These are phyloP conservation scores for Rhynchomys soricoides DNA, from an alignment of 2,113 vertebrate genomes.

Conservation along the genomic window DNA sequence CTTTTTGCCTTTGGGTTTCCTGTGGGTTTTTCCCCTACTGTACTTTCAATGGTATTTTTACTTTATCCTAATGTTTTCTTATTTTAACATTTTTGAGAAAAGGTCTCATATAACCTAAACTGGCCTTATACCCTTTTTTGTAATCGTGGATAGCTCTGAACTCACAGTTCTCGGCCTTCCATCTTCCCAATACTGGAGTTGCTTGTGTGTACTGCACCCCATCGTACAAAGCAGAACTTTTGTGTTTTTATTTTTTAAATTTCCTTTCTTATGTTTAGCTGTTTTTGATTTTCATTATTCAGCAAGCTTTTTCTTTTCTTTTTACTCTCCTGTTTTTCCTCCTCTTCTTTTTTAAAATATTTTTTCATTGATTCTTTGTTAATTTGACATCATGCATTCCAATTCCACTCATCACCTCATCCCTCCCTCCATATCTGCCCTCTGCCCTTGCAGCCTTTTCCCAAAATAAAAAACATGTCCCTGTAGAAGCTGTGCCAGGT, in stretches of 20 bases:
- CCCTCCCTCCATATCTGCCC: not conserved
- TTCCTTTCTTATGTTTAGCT: not conserved
- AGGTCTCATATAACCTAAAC: not conserved
- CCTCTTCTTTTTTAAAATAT: not conserved
- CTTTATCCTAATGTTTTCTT: not conserved
- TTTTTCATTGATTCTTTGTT: not conserved
- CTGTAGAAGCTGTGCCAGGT: too few relatives aligned
- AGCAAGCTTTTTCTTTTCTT: not conserved
- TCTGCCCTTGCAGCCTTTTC: not conserved
- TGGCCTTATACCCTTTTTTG: not conserved
- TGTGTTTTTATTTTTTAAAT: not conserved
- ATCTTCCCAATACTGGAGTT: not conserved
- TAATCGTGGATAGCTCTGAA: not conserved
- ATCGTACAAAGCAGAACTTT: not conserved
- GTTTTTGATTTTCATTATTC: not conserved
- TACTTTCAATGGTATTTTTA: not conserved
- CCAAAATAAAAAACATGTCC: not conserved
- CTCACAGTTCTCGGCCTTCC: not conserved
- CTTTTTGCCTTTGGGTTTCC: not conserved
- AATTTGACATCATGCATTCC: not conserved
- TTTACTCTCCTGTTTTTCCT: not conserved
- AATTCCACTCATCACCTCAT: not conserved
- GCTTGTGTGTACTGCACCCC: not conserved
- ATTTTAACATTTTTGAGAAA: not conserved
- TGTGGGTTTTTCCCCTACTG: not conserved